phyloP scores from a whole-genome alignment of 2,888 invertebrate species.

The Nineta flava region DNA sequence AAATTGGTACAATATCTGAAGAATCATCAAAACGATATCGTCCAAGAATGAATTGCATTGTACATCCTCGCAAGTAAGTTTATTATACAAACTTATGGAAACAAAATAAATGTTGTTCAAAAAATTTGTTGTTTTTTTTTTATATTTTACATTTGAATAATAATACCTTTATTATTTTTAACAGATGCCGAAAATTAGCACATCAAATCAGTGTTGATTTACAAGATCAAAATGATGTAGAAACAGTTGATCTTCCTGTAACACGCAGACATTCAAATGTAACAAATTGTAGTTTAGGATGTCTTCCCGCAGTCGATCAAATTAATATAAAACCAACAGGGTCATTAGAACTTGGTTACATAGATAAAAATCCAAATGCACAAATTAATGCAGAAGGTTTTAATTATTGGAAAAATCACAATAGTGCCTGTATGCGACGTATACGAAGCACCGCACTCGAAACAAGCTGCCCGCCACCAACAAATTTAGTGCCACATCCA shows the following conservation, averaged over 20 bases:
- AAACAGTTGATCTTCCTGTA: conserved; percentile 16
- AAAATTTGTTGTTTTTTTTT: no score
- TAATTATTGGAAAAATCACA: conserved; percentile 21
- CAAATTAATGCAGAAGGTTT: conserved; percentile 23
- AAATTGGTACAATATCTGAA: conserved; percentile 21
- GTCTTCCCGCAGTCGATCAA: conserved; percentile 30
- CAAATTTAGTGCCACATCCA: conserved; percentile 62
- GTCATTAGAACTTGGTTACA: conserved; percentile 37
- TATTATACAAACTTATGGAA: neutral
- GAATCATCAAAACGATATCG: conserved; percentile 23
- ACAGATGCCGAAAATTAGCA: neutral
- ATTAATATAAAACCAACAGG: conserved; percentile 35
- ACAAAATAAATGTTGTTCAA: neutral
- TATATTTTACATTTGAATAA: no score
- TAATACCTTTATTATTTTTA: neutral
- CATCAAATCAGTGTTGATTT: neutral
- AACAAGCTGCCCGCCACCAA: conserved; percentile 51
- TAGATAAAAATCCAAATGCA: conserved; percentile 28
- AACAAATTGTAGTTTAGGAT: conserved; percentile 39
- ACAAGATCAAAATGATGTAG: conserved; percentile 22
- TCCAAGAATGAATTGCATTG: conserved; percentile 14
- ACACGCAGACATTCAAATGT: conserved; percentile 42
- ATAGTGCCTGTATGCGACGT: conserved; percentile 33
- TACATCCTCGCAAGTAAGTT: neutral
- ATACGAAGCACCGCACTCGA: conserved; percentile 57